Conservation (phyloP, 2,888 invertebrate species). For the Drosophila conformis region DNA sequence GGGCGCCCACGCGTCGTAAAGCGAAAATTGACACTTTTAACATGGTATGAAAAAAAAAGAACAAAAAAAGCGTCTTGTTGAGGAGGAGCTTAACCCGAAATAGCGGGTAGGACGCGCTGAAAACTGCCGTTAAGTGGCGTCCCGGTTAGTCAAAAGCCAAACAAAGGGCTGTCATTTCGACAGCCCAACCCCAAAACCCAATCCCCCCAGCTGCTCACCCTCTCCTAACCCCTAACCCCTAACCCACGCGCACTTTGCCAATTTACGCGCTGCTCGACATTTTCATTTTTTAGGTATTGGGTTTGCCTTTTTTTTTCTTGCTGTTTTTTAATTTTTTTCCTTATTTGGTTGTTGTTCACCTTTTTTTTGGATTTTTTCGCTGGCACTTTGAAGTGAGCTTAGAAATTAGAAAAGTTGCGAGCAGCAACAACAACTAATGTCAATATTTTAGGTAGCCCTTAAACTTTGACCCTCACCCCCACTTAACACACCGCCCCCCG, state of each 20-base stretch:
- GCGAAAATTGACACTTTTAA: conserved; percentile 79
- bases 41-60: conserved; percentile 30
- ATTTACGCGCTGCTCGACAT: conserved; percentile 59
- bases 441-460: conserved; percentile 42
- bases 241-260: conserved; percentile 45
- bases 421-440: conserved; percentile 27
- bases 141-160: conserved; percentile 70
- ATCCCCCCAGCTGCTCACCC: not conserved
- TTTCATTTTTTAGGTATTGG: conserved; percentile 21
- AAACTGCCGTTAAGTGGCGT: conserved; percentile 64
- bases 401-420: conserved; percentile 55
- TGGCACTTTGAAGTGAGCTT: conserved; percentile 31
- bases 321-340: not conserved
- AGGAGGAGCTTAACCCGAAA: conserved; percentile 72
- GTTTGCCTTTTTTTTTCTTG: not conserved
- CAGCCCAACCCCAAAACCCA: not conserved
- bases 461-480: not conserved
- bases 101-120: conserved; percentile 33
- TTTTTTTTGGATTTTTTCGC: conserved; percentile 17
- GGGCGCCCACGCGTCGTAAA: conserved; percentile 60
- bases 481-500: not conserved
- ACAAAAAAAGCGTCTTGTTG: conserved; percentile 56
- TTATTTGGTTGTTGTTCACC: conserved; percentile 6
- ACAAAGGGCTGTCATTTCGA: conserved; percentile 49
- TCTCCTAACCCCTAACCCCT: not conserved